Evolutionary conservation across 2,113 vertebrate genomes (phyloP).

Genomic region (Procavia capensis): DNA sequence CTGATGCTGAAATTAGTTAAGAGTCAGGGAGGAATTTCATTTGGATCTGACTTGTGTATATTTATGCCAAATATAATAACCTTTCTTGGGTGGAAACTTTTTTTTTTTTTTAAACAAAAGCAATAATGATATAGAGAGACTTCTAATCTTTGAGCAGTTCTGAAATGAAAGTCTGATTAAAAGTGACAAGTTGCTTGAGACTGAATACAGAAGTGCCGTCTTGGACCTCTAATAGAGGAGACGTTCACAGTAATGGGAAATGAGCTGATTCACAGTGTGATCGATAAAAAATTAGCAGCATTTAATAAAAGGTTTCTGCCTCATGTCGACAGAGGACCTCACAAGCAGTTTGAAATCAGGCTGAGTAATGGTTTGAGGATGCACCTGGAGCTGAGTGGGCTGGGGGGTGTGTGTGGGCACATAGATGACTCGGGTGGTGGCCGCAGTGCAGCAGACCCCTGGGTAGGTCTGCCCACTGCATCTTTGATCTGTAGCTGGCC

Average conservation of each 20-base stretch:
- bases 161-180: conserved; percentile 85
- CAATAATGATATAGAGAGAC: conserved; percentile 79
- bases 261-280: conserved; percentile 87
- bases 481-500: conserved; percentile 56
- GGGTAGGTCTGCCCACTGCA: conserved; percentile 55
- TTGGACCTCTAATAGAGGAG: conserved; percentile 86
- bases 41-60: conserved; percentile 81
- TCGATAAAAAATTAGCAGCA: conserved; percentile 89
- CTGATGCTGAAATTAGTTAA: conserved; percentile 85
- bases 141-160: conserved; percentile 85
- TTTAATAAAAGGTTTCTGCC: conserved; percentile 87
- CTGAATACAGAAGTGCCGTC: conserved; percentile 83
- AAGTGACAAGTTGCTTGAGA: conserved; percentile 85
- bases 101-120: conserved; percentile 74
- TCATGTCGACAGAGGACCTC: conserved; percentile 75
- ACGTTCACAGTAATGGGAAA: conserved; percentile 85
- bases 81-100: conserved; percentile 79
- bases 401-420: background rate
- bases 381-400: background rate
- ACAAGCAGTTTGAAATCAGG: conserved; percentile 66
- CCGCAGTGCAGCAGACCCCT: background rate
- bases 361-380: conserved; percentile 56
- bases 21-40: conserved; percentile 85
- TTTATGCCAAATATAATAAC: conserved; percentile 85
- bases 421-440: background rate